Evolutionary conservation across 2,888 invertebrate genomes (phyloP), one percentile per base, ranked within the genome.

Genomic region (Automeris io): DNA sequence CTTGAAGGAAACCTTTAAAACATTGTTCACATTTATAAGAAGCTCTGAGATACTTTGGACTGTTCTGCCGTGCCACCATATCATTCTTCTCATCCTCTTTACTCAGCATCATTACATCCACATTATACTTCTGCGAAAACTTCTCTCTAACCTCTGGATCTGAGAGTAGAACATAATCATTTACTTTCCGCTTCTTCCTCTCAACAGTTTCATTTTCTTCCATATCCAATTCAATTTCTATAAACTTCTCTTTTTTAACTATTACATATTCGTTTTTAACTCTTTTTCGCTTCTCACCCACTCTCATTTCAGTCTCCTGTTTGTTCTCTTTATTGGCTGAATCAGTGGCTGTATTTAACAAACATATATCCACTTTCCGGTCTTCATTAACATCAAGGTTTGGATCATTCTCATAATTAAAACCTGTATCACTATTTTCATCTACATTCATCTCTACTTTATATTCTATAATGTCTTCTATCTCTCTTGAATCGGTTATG

Each of bases 1-100:
- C 37, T 5, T 41, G 37, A 9, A 42, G n/a, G 19, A 43, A 46
- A 1, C 43, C 46, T 12, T 43, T 46, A 13, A 24, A 46, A 31
- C 46, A 46, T 2, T 29, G 18, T 6, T 43, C 34, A 38, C 46
- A 46, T 12, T 43, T 43, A 18, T 39, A 37, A 12, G 35, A 35
- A 1, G 38, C 32, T 3, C 33, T 33, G 8, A 24, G n/a, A 9
- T 46, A 46, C 11, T 43, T 43, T 0, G 23, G n/a, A 6, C 33
- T 19, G 9, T 29, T 18, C 18, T 33, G 35, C 1, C 42, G 18
- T 5, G 18, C 25, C 11, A 26, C 13, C 12, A 46, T 33, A 4
- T 41, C 43, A 2, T 35, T 23, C 6, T 29, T 3, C 7, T 43
- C 41, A 9, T 46, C 41, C 18, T 43, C 43, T 13, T 36, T 37